Evolutionary conservation across 35 echinoderm and acorn worm genomes (phyloP).

Genomic region (Heliocidaris tuberculata): DNA sequence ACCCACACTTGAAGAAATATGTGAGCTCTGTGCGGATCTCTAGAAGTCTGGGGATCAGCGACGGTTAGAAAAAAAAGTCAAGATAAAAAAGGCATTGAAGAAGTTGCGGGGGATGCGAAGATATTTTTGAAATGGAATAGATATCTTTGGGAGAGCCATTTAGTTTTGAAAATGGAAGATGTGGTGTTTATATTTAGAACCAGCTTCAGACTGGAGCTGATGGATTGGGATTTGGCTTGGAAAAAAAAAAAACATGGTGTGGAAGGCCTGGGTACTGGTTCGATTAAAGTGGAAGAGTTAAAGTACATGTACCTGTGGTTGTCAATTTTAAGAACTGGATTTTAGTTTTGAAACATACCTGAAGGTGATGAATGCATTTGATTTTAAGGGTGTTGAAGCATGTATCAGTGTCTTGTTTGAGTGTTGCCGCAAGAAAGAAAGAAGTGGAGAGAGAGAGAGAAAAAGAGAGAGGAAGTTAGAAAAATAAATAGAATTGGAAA

Average conservation of each 20-base stretch:
- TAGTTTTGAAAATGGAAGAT: background rate
- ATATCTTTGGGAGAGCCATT: background rate
- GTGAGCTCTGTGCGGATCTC: background rate
- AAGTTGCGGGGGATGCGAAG: background rate
- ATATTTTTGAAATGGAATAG: background rate
- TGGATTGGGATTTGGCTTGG: background rate
- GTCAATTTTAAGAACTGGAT: too few species aligned
- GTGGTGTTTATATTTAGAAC: background rate
- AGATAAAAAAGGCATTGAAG: background rate
- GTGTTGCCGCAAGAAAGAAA: too few species aligned
- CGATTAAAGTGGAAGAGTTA: too few species aligned
- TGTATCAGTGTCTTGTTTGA: too few species aligned
- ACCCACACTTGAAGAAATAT: background rate
- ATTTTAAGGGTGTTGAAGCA: too few species aligned
- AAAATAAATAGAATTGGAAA: too few species aligned
- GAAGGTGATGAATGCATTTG: too few species aligned
- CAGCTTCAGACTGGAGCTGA: background rate
- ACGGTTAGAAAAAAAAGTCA: background rate
- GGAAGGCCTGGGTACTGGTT: too few species aligned
- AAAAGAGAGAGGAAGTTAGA: too few species aligned
- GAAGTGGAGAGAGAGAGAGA: too few species aligned
- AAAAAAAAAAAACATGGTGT: background rate
- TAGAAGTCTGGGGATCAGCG: background rate
- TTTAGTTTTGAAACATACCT: too few species aligned
- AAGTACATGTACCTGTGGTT: too few species aligned